Evolutionary conservation across 92 coral and sea anemone genomes (phyloP).

Genomic region (Parazoanthus swiftii): DNA sequence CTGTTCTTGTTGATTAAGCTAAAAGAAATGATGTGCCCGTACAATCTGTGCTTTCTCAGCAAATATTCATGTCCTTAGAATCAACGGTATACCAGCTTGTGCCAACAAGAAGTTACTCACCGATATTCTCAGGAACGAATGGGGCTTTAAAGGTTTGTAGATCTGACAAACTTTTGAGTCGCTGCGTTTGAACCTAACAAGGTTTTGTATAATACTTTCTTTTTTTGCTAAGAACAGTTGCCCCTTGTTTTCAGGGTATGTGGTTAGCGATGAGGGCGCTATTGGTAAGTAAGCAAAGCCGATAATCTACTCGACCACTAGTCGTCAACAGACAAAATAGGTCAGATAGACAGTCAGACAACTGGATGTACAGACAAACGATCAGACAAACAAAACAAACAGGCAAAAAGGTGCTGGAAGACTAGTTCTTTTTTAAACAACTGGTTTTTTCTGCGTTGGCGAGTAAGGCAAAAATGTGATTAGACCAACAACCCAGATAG

Average conservation of each 20-base stretch:
- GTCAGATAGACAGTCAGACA: neutral
- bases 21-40: neutral
- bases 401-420: no score
- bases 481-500: no score
- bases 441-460: no score
- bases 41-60: conserved; percentile 1
- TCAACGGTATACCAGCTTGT: conserved; percentile 62
- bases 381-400: neutral
- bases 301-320: neutral
- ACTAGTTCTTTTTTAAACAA: no score
- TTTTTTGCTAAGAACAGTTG: neutral
- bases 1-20: no score
- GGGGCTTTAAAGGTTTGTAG: conserved; percentile 54
- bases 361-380: no score
- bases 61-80: conserved; percentile 17
- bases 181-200: neutral
- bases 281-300: conserved; percentile 34
- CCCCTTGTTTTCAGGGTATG: conserved; percentile 43
- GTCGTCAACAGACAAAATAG: neutral
- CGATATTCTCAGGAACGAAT: conserved; percentile 53
- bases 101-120: conserved; percentile 55
- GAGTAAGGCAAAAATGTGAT: no score
- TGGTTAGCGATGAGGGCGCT: conserved; percentile 59
- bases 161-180: neutral
- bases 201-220: neutral